Evolutionary conservation across 2,113 vertebrate species (phyloP), one percentile per base, ranked within the genome.

Genomic region (Podarcis cretensis): DNA sequence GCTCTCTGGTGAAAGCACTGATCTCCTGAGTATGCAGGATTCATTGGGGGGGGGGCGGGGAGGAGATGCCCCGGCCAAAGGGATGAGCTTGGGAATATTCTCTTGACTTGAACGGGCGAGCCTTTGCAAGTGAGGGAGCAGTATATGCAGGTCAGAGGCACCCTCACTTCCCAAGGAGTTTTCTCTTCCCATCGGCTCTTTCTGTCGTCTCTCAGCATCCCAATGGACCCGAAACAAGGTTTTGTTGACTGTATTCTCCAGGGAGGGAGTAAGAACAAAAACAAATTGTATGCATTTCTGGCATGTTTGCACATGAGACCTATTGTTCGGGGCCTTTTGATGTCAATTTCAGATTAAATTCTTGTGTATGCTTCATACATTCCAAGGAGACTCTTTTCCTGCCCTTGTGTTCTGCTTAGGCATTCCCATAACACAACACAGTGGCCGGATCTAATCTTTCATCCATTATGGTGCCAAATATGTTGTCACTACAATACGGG

Each of bases 311-410:
- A 81, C 10, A 18, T 84, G 84, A 85, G 93, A 14, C 35, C n/a
- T 84, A 7, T 89, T 90, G 78, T 59, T 89, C 87, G 78, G 57
- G 30, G 73, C 6, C 6, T 89, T 88, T 88, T 87, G 80, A 35
- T 91, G 57, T 2, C 63, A 1, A 10, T 89, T 88, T 90, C 74
- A 77, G 81, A 79, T 89, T 90, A 86, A 91, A 75, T 88, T 85
- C 30, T 89, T 91, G 5, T 84, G 6, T 88, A 86, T 37, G 7
- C 40, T 75, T 94, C 65, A 57, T 75, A 16, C 20, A 81, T 89
- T 76, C 91, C 85, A 43, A 89, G 54, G 83, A 91, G 86, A 78
- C 81, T n/a, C 0, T 81, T 85, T 83, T 89, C 85, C 81, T 86
- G 57, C n/a, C 66, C 25, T 88, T 12, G 37, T 85, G 9, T 83